Evolutionary conservation across 2,797 vertebrate species (phyloP).

Genomic region (Schizothorax lantsangensis): DNA sequence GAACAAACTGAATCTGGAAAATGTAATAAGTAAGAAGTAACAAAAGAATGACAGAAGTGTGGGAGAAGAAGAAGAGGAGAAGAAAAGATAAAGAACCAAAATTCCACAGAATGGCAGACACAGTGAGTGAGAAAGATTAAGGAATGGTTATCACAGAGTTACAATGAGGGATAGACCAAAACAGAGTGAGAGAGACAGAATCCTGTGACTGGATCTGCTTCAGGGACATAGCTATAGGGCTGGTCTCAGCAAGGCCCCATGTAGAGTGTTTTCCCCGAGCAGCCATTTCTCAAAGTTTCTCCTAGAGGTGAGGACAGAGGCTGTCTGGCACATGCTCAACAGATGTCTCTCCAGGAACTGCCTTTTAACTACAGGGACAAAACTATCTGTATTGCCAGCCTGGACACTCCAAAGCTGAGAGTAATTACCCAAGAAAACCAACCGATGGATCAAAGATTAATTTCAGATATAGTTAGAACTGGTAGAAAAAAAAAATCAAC

Average conservation of each 20-base stretch:
- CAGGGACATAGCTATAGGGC: slow-evolving; percentile 25
- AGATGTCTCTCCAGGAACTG: slow-evolving; percentile 57
- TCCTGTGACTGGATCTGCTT: slow-evolving; percentile 28
- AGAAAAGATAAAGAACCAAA: slow-evolving; percentile 30
- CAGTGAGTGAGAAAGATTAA: slow-evolving; percentile 11
- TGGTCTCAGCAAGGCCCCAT: not conserved
- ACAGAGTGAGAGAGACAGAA: slow-evolving; percentile 27
- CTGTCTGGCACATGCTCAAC: slow-evolving; percentile 50
- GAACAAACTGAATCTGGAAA: not conserved
- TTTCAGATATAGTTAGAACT: not conserved
- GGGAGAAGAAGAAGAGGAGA: not conserved
- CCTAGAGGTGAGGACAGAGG: slow-evolving; percentile 54
- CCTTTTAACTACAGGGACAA: slow-evolving; percentile 33
- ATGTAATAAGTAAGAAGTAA: not conserved
- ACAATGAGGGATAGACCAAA: slow-evolving; percentile 41
- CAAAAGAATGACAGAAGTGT: slow-evolving; percentile 12
- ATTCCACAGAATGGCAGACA: slow-evolving; percentile 32
- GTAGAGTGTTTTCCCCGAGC: slow-evolving; percentile 26
- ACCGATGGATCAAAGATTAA: not conserved
- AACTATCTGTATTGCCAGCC: slow-evolving; percentile 17
- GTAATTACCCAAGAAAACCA: slow-evolving; percentile 15
- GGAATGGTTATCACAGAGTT: slow-evolving; percentile 19
- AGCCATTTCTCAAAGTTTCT: slow-evolving; percentile 64
- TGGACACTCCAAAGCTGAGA: slow-evolving; percentile 16
- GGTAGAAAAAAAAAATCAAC: not conserved